Evolutionary conservation across 2,888 invertebrate species (phyloP).

Genomic region (Caenorhabditis drosophilae): DNA sequence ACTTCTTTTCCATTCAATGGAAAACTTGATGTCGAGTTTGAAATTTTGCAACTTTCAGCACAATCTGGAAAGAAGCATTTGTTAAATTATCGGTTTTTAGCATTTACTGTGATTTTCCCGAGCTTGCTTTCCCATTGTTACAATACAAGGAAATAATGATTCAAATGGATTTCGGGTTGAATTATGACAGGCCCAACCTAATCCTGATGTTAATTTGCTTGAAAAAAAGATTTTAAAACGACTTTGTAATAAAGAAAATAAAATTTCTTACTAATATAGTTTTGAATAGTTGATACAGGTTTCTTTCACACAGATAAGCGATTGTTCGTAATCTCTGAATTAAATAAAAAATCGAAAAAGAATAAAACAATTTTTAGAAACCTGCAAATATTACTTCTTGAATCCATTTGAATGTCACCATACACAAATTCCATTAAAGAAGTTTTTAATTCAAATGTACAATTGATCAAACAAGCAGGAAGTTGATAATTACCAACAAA

Average conservation of each 20-base stretch:
- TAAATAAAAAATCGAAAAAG: too few species aligned
- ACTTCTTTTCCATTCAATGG: neutral
- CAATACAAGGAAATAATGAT: constrained; percentile 1
- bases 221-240: neutral
- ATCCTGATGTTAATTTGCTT: constrained; percentile 5
- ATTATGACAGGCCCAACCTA: constrained; percentile 9
- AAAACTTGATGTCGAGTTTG: neutral
- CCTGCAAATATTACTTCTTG: constrained; percentile 6
- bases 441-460: neutral
- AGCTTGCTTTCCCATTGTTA: constrained; percentile 5
- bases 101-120: constrained; percentile 1
- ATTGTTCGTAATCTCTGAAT: neutral
- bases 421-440: constrained; percentile 3
- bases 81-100: neutral
- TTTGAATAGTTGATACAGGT: neutral
- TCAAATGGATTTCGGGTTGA: constrained; percentile 1
- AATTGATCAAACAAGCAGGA: constrained; percentile 4
- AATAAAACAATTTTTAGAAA: too few species aligned
- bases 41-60: neutral
- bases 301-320: neutral
- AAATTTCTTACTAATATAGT: neutral
- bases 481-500: constrained; percentile 1
- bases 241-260: neutral
- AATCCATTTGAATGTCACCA: neutral
- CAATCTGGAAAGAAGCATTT: constrained; percentile 1